A percentile compares a stretch with the other conserved stretches of the same genome.
Evolutionary conservation across 2,113 vertebrate genomes (phyloP).

Genomic region (Redunca redunca): DNA sequence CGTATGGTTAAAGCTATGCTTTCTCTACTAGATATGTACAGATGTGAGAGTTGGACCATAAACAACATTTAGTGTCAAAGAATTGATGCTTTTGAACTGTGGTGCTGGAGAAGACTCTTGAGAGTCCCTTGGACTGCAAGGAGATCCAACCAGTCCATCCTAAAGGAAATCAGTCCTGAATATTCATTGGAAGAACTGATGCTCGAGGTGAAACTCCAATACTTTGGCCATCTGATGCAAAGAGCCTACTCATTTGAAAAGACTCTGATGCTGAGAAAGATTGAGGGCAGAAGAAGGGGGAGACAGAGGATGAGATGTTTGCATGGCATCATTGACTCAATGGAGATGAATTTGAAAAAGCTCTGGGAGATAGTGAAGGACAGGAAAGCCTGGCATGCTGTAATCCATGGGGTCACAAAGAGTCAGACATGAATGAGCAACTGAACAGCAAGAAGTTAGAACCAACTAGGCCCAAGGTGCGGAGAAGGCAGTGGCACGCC

Average conservation of each 20-base stretch:
- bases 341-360: not conserved
- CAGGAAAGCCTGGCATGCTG: not conserved
- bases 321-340: not conserved
- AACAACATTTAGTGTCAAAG: not conserved
- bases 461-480: not conserved
- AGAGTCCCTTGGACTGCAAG: not conserved
- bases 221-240: not conserved
- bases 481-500: too few relatives aligned
- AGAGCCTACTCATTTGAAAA: not conserved
- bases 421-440: not conserved
- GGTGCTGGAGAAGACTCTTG: not conserved
- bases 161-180: not conserved
- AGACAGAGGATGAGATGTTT: not conserved
- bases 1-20: not conserved
- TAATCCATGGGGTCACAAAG: not conserved
- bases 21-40: not conserved
- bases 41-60: not conserved
- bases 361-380: not conserved
- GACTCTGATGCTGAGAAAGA: not conserved
- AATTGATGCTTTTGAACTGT: not conserved
- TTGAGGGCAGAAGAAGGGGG: not conserved
- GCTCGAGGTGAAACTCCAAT: not conserved
- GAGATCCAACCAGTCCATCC: not conserved
- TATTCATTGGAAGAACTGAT: not conserved
- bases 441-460: not conserved